Evolutionary conservation across 2,797 vertebrate genomes (phyloP).

Genomic region (Astyanax mexicanus): DNA sequence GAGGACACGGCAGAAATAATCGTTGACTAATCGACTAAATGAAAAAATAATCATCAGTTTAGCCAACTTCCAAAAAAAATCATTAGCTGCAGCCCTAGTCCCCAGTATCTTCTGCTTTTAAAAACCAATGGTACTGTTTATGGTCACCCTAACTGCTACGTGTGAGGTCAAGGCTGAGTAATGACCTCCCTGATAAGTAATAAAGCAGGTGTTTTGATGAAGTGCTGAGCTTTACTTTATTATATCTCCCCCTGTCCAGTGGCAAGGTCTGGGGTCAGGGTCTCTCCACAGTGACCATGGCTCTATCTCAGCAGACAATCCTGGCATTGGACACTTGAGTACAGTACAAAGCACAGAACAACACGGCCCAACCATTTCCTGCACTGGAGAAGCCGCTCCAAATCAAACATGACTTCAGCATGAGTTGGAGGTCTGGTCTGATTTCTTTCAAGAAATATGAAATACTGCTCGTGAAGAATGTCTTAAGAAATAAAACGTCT

Average conservation of each 20-base stretch:
- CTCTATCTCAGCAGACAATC: not conserved
- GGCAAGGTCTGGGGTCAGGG: not conserved
- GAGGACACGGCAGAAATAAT: no score
- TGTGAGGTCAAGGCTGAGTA: not conserved
- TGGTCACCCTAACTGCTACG: not conserved
- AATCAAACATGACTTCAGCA: slow-evolving; percentile 18
- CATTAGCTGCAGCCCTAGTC: no score
- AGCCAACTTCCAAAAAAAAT: no score
- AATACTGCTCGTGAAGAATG: not conserved
- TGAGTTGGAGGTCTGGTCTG: not conserved
- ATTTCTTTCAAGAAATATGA: slow-evolving; percentile 17
- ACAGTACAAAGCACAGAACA: slow-evolving; percentile 23
- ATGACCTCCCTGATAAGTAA: not conserved
- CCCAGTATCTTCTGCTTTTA: no score
- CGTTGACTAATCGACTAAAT: no score
- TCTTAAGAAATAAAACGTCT: not conserved
- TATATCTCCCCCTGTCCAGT: not conserved
- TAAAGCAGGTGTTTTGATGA: not conserved
- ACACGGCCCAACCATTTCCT: slow-evolving; percentile 44
- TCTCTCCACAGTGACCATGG: not conserved
- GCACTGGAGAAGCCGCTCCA: not conserved
- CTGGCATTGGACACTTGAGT: not conserved
- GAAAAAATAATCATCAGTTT: no score
- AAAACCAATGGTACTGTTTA: no score
- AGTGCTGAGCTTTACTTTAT: not conserved